A percentile compares a stretch with the other conserved stretches of the same genome.
Conservation (phyloP, 2,888 invertebrate genomes). For the Chironomus riparius region DNA sequence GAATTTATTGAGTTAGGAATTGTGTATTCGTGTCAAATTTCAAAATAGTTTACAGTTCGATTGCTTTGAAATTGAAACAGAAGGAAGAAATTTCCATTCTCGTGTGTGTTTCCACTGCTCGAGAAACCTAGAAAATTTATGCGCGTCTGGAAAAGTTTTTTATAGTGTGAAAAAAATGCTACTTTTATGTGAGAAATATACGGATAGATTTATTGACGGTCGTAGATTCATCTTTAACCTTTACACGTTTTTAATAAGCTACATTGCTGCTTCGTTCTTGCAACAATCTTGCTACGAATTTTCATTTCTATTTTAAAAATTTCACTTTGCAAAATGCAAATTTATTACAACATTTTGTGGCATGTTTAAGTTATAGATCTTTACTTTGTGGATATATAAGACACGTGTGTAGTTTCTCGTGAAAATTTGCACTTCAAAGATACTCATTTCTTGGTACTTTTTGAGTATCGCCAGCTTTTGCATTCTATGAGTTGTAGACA, state of each 20-base stretch:
- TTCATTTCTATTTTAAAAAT: neutral
- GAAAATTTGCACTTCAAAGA: too few species aligned
- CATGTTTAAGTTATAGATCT: too few species aligned
- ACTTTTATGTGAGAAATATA: neutral
- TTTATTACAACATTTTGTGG: too few species aligned
- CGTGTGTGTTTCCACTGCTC: neutral
- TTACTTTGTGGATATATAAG: too few species aligned
- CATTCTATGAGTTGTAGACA: too few species aligned
- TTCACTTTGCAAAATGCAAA: neutral
- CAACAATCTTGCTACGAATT: too few species aligned
- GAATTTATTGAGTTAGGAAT: neutral
- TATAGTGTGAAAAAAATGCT: constrained; percentile 3
- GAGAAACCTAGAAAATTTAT: constrained; percentile 5
- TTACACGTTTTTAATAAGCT: neutral
- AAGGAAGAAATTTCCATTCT: too few species aligned
- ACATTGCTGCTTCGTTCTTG: too few species aligned
- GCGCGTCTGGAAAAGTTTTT: constrained; percentile 1
- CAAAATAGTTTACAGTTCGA: neutral
- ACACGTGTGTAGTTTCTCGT: too few species aligned
- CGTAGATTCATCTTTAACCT: constrained; percentile 18
- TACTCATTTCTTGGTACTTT: too few species aligned
- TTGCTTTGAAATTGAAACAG: neutral
- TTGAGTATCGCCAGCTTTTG: too few species aligned
- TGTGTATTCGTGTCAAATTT: neutral
- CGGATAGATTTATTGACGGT: neutral